Percentiles rank a stretch among this genome's conserved stretches.
These are phyloP conservation scores for Dryas iulia DNA, from an alignment of 1,140 invertebrate genomes.

Conservation along the genomic window DNA sequence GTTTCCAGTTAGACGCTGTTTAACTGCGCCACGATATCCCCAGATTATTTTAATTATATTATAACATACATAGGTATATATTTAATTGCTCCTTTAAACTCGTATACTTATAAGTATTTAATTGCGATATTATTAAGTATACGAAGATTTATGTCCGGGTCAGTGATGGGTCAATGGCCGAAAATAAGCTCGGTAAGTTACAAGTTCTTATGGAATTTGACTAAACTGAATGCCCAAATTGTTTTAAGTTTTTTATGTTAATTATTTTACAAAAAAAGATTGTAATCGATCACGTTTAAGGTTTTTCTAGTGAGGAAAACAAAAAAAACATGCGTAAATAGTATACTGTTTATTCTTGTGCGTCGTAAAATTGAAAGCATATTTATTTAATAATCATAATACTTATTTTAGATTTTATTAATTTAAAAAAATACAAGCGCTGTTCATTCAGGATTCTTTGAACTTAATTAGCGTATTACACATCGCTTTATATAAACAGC, in stretches of 20 bases:
- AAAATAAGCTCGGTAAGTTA: conserved; percentile 29
- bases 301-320: too few relatives aligned
- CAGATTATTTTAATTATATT: not conserved
- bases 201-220: conserved; percentile 29
- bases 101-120: conserved; percentile 6
- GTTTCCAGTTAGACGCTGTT: too few relatives aligned
- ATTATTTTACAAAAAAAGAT: not conserved
- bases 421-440: too few relatives aligned
- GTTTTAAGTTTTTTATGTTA: not conserved
- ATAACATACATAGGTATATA: not conserved
- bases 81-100: not conserved
- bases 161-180: conserved; percentile 31
- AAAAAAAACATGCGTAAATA: too few relatives aligned
- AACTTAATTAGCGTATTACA: too few relatives aligned
- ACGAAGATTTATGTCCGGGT: conserved; percentile 32
- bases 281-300: not conserved
- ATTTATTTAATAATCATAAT: too few relatives aligned
- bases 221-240: conserved; percentile 10
- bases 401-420: too few relatives aligned
- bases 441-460: too few relatives aligned
- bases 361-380: too few relatives aligned
- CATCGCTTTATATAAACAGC: too few relatives aligned
- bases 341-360: too few relatives aligned
- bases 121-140: conserved; percentile 26
- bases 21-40: too few relatives aligned